Conservation (phyloP, 2,888 invertebrate genomes). For the Eilema caniola region DNA sequence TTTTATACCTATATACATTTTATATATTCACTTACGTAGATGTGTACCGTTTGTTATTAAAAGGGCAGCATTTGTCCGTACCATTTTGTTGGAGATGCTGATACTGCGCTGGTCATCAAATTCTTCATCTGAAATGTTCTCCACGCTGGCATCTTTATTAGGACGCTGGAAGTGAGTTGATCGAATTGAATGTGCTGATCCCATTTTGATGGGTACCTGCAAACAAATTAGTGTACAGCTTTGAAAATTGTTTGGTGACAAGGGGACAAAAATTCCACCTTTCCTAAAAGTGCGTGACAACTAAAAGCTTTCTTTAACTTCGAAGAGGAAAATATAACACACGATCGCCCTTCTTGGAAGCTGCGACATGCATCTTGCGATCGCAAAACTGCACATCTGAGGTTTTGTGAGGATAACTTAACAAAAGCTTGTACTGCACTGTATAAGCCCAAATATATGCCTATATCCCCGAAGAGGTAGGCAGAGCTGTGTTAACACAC, state of each 20-base stretch:
- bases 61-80: conserved; percentile 34
- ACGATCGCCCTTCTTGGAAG: background rate
- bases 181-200: conserved; percentile 68
- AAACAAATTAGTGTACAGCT: background rate
- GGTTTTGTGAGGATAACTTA: background rate
- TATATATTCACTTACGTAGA: background rate
- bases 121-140: conserved; percentile 53
- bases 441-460: too few species aligned
- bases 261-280: too few species aligned
- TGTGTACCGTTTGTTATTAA: background rate
- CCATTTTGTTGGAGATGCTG: conserved; percentile 82
- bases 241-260: too few species aligned
- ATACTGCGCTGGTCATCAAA: conserved; percentile 71
- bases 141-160: conserved; percentile 33
- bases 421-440: background rate
- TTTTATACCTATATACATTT: too few species aligned
- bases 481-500: too few species aligned
- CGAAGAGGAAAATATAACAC: background rate
- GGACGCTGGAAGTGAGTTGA: conserved; percentile 74
- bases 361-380: background rate
- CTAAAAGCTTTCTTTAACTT: background rate
- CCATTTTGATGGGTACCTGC: conserved; percentile 60
- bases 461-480: background rate
- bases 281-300: background rate
- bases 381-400: background rate